Conservation (phyloP, 2,797 vertebrate species). For the Diplodus puntazzo region DNA sequence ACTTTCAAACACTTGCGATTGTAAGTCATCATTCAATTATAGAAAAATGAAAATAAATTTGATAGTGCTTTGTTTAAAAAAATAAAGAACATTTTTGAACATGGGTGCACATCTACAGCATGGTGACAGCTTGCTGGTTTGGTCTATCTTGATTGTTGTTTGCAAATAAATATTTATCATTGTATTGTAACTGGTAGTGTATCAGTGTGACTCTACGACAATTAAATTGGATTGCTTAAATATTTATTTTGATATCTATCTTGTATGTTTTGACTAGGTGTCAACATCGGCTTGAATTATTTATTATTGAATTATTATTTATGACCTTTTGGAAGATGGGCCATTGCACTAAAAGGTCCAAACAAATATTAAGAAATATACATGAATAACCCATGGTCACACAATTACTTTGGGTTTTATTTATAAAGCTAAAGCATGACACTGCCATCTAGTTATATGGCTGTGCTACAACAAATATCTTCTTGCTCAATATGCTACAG, state of each 20-base stretch:
- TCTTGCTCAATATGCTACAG: slow-evolving; percentile 24
- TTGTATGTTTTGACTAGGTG: neutral
- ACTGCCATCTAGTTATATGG: slow-evolving; percentile 37
- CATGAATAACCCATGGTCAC: slow-evolving; percentile 15
- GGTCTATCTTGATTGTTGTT: neutral
- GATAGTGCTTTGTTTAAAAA: neutral
- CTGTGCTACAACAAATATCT: slow-evolving; percentile 13
- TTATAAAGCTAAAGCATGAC: slow-evolving; percentile 19
- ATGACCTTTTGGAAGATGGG: neutral
- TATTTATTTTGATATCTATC: slow-evolving; percentile 9
- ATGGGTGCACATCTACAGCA: neutral
- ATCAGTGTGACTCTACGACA: neutral
- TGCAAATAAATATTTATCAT: neutral
- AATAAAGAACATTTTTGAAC: neutral
- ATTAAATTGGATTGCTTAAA: slow-evolving; percentile 10
- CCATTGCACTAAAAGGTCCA: neutral
- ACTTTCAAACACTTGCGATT: neutral
- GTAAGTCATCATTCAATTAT: neutral
- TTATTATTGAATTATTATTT: neutral
- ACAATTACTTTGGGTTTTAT: slow-evolving; percentile 14
- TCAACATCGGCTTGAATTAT: neutral
- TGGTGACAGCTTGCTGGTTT: slow-evolving; percentile 8
- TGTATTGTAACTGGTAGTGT: neutral
- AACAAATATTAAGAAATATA: slow-evolving; percentile 1
- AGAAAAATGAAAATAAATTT: neutral